These are phyloP conservation scores for Ciconia nigra DNA, from an alignment of 2,797 vertebrate genomes.

Conservation along the genomic window DNA sequence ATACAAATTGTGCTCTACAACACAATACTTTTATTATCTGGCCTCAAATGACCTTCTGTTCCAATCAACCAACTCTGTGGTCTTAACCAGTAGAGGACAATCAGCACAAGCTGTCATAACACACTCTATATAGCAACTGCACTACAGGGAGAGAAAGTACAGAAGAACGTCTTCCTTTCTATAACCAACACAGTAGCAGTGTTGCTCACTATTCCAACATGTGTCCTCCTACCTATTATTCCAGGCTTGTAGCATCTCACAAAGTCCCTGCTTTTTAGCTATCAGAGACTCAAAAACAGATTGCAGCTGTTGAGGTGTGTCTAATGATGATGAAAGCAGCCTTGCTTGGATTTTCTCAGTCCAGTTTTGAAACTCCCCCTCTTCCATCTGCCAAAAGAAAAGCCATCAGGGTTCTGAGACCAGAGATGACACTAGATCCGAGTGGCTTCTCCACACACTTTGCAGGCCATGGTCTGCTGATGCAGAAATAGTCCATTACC, in stretches of 20 bases:
- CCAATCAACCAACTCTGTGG: not conserved
- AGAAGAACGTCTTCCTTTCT: not conserved
- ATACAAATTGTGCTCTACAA: not conserved
- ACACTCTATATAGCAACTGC: not conserved
- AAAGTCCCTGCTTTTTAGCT: slow-evolving; percentile 94
- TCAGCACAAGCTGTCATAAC: not conserved
- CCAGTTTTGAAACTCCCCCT: slow-evolving; percentile 91
- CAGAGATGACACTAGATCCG: not conserved
- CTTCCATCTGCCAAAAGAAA: slow-evolving; percentile 86
- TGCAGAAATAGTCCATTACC: slow-evolving; percentile 64
- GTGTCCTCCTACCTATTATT: slow-evolving; percentile 83
- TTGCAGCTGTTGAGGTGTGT: slow-evolving; percentile 90
- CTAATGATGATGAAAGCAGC: slow-evolving; percentile 81
- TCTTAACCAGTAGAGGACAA: not conserved
- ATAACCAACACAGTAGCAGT: not conserved
- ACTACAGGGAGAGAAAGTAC: not conserved
- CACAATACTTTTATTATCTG: not conserved
- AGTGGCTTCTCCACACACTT: not conserved
- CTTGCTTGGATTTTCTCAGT: slow-evolving; percentile 93
- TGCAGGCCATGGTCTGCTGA: not conserved
- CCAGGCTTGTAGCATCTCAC: slow-evolving; percentile 95
- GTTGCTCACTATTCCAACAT: not conserved
- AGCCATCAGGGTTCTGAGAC: not conserved
- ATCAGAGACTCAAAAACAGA: slow-evolving; percentile 90
- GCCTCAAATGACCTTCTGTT: not conserved